Conservation (phyloP, 2,113 vertebrate species). For the Micromys minutus region DNA sequence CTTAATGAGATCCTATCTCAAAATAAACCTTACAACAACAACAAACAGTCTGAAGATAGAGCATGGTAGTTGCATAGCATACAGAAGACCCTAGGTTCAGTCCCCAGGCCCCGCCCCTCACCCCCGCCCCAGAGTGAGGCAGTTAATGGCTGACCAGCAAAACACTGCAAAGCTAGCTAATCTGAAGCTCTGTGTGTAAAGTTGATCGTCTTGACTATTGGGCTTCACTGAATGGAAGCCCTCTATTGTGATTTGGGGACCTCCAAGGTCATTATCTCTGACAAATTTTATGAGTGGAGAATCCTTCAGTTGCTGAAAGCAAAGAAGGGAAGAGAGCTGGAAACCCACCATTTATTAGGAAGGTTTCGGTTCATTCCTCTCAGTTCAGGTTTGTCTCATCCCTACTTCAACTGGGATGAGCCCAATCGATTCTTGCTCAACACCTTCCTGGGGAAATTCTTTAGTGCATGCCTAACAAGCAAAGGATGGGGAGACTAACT, state of each 20-base stretch:
- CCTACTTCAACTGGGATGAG: not conserved
- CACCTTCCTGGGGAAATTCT: not conserved
- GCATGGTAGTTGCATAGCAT: not conserved
- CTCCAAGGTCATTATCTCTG: not conserved
- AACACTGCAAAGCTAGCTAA: not conserved
- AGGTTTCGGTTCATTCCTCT: not conserved
- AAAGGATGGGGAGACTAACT: not conserved
- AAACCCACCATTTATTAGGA: not conserved
- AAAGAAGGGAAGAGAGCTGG: not conserved
- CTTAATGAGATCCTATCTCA: not conserved
- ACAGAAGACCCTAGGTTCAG: not conserved
- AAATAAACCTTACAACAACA: not conserved
- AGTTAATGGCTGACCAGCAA: not conserved
- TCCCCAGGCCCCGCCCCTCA: no score
- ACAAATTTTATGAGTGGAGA: slow-evolving; percentile 18
- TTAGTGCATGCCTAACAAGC: not conserved
- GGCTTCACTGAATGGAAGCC: not conserved
- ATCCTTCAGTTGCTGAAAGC: not conserved
- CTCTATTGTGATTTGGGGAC: not conserved
- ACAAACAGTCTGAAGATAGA: not conserved
- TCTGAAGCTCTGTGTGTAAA: not conserved
- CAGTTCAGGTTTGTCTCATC: not conserved
- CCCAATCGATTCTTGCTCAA: not conserved
- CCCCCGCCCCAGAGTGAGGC: not conserved
- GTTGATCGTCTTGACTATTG: not conserved